phyloP scores from a whole-genome alignment of 2,113 vertebrate species.

The Propithecus coquereli region DNA sequence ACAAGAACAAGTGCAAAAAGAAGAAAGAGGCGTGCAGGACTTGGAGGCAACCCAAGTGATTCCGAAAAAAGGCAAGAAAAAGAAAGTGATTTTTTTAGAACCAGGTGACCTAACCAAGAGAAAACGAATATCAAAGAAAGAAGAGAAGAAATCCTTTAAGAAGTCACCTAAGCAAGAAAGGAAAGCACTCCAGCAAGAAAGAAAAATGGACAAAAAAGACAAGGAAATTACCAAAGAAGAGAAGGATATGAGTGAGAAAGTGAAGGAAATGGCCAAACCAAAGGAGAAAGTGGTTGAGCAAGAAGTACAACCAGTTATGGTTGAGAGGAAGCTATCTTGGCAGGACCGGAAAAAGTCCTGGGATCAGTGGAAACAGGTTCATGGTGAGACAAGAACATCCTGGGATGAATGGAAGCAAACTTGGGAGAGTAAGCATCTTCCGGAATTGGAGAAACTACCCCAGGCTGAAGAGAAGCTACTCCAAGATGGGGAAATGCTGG shows the following conservation, averaged over 20 bases:
- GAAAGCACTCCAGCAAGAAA: background rate
- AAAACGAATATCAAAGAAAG: background rate
- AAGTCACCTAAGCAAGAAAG: background rate
- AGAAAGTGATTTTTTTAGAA: slow-evolving; percentile 37
- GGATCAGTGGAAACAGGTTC: slow-evolving; percentile 20
- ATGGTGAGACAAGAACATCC: background rate
- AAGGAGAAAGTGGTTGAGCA: background rate
- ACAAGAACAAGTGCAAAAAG: background rate
- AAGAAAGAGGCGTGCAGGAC: background rate
- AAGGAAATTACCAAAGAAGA: background rate
- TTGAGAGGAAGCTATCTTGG: background rate
- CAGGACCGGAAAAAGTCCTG: slow-evolving; percentile 27
- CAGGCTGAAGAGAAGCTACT: background rate
- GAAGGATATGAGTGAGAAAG: background rate
- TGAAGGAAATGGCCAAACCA: background rate
- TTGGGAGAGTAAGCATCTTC: background rate
- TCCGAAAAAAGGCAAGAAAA: background rate
- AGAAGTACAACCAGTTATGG: background rate
- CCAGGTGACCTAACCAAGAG: background rate
- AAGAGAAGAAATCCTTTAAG: slow-evolving; percentile 22
- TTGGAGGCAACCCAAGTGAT: background rate
- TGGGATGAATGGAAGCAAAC: slow-evolving; percentile 46
- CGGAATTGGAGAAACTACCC: background rate
- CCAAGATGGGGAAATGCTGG: background rate
- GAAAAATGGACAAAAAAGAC: background rate